Conservation (phyloP, 2,797 vertebrate species). For the Harpagifer antarcticus region DNA sequence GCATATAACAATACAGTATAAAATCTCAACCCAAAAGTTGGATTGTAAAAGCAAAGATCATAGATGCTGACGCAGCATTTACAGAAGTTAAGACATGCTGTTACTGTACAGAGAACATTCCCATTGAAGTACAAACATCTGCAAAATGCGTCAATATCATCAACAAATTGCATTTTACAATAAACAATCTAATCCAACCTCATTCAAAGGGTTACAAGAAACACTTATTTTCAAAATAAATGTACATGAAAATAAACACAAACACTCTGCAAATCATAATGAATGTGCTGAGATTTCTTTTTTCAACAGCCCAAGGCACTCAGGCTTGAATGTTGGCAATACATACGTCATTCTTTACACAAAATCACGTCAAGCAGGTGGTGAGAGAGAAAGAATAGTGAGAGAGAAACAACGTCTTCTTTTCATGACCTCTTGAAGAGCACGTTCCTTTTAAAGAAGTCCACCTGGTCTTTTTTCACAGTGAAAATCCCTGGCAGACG, state of each 20-base stretch:
- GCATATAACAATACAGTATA: constrained; percentile 89
- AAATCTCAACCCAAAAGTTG: constrained; percentile 84
- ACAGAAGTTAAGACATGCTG: constrained; percentile 85
- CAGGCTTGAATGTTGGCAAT: constrained; percentile 90
- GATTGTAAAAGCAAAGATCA: constrained; percentile 83
- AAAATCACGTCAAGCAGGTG: constrained; percentile 81
- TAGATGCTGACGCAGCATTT: constrained; percentile 84
- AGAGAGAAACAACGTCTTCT: constrained; percentile 62
- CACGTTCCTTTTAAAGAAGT: constrained; percentile 61
- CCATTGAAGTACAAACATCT: constrained; percentile 78
- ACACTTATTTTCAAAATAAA: constrained; percentile 56
- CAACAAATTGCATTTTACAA: constrained; percentile 71
- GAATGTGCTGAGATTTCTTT: constrained; percentile 77
- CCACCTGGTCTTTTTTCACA: constrained; percentile 74
- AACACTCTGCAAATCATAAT: constrained; percentile 82
- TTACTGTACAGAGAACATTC: constrained; percentile 85
- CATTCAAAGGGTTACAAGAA: constrained; percentile 64
- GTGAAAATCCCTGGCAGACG: constrained; percentile 81
- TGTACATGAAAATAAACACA: constrained; percentile 75
- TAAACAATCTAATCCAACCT: constrained; percentile 48
- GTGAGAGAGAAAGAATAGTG: constrained; percentile 74
- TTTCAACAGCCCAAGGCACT: constrained; percentile 90
- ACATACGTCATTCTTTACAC: constrained; percentile 76
- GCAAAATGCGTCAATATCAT: constrained; percentile 75
- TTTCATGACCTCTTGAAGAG: constrained; percentile 59